Evolutionary conservation across 2,113 vertebrate species (phyloP).

Genomic region (Cnemophilus loriae): DNA sequence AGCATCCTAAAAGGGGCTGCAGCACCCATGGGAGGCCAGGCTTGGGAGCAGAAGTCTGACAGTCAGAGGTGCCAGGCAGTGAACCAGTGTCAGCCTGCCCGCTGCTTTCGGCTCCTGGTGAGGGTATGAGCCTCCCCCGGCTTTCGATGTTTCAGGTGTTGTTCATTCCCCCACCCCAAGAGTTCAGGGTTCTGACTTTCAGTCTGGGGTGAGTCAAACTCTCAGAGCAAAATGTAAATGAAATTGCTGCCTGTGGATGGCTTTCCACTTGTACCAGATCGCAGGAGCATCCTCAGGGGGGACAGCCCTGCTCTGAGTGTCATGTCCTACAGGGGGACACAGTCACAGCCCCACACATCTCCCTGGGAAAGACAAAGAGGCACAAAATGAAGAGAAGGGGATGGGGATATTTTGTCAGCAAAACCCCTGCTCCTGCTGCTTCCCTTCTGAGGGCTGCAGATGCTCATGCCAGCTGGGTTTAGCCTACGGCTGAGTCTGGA

Average conservation of each 20-base stretch:
- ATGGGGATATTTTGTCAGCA: not conserved
- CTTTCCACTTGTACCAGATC: not conserved
- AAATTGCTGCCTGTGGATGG: not conserved
- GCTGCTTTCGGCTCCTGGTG: rapidly evolving
- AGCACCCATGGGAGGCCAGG: not conserved
- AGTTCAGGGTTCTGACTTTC: not conserved
- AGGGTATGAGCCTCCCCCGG: rapidly evolving
- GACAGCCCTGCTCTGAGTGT: not conserved
- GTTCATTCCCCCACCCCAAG: rapidly evolving
- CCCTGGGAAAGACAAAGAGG: not conserved
- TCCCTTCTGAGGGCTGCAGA: not conserved
- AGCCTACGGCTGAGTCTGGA: not conserved
- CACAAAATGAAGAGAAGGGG: not conserved
- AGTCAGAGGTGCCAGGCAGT: rapidly evolving
- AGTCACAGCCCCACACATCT: rapidly evolving
- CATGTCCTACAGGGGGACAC: rapidly evolving
- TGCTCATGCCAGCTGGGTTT: not conserved
- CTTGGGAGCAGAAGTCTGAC: not conserved
- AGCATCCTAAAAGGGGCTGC: not conserved
- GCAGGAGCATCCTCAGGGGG: rapidly evolving
- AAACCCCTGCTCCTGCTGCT: not conserved
- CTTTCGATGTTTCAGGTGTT: not conserved
- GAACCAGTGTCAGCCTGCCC: not conserved
- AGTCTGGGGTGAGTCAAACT: not conserved
- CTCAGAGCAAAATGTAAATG: not conserved